A percentile compares a stretch with the other conserved stretches of the same genome.
phyloP scores from a whole-genome alignment of 2,797 vertebrate species.

The Micropoecilia bifurca region DNA sequence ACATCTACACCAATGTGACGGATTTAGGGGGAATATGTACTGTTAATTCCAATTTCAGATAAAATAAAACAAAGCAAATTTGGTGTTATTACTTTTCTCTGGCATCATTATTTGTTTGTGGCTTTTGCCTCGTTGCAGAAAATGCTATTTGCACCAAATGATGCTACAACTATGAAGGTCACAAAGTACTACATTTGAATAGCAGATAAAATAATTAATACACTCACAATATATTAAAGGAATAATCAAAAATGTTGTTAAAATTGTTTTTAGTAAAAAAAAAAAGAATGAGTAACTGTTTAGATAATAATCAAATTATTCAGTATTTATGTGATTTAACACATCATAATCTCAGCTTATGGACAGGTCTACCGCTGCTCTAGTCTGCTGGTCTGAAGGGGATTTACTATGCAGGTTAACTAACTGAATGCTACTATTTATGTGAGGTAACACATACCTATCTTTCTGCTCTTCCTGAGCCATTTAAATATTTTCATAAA shows the following conservation, averaged over 20 bases:
- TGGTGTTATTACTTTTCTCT: neutral
- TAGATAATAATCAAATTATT: neutral
- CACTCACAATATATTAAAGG: neutral
- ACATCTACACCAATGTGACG: neutral
- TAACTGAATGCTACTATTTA: neutral
- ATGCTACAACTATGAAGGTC: neutral
- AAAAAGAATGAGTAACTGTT: neutral
- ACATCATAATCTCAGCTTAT: neutral
- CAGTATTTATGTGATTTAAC: neutral
- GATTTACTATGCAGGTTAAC: neutral
- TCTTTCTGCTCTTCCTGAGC: neutral
- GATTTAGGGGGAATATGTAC: neutral
- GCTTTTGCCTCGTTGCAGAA: neutral
- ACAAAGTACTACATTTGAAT: neutral
- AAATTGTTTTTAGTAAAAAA: neutral
- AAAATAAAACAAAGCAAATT: neutral
- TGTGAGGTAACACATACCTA: neutral
- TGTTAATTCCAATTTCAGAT: neutral
- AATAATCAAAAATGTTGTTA: neutral
- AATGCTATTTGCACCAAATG: neutral
- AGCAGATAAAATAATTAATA: neutral
- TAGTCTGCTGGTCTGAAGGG: neutral
- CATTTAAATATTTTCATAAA: neutral
- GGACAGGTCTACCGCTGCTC: neutral
- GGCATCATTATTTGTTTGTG: neutral